Evolutionary conservation across 1,140 invertebrate genomes (phyloP).

Genomic region (Drosophila kepulauana): DNA sequence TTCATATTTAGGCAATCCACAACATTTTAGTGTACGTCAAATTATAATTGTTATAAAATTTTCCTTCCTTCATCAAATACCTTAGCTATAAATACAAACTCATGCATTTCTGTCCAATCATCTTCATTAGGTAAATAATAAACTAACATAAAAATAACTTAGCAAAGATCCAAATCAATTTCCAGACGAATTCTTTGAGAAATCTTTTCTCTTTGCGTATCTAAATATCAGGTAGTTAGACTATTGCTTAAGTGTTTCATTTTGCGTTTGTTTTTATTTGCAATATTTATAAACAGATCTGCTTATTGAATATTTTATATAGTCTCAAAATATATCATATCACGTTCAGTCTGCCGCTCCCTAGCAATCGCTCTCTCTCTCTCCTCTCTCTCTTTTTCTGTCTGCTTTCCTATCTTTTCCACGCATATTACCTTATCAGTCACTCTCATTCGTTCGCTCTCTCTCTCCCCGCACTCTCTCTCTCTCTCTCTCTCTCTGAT

Average conservation of each 20-base stretch:
- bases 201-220: not conserved
- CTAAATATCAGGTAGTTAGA: not conserved
- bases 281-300: conserved; percentile 13
- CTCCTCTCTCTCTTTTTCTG: not conserved
- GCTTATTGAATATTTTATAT: conserved; percentile 2
- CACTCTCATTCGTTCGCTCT: conserved; percentile 5
- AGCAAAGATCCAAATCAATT: not conserved
- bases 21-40: too few species aligned
- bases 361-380: not conserved
- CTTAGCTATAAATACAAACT: not conserved
- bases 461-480: not conserved
- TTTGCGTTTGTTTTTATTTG: not conserved
- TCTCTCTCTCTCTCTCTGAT: not conserved
- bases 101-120: not conserved
- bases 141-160: not conserved
- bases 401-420: not conserved
- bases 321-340: not conserved
- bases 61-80: too few species aligned
- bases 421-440: conserved; percentile 17
- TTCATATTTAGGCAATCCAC: too few species aligned
- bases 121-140: not conserved
- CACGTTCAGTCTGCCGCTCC: not conserved
- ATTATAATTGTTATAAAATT: too few species aligned
- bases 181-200: too few species aligned
- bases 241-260: not conserved